Base-by-base conservation (phyloP, 2,113 vertebrate genomes). In the Takifugu flavidus region DNA sequence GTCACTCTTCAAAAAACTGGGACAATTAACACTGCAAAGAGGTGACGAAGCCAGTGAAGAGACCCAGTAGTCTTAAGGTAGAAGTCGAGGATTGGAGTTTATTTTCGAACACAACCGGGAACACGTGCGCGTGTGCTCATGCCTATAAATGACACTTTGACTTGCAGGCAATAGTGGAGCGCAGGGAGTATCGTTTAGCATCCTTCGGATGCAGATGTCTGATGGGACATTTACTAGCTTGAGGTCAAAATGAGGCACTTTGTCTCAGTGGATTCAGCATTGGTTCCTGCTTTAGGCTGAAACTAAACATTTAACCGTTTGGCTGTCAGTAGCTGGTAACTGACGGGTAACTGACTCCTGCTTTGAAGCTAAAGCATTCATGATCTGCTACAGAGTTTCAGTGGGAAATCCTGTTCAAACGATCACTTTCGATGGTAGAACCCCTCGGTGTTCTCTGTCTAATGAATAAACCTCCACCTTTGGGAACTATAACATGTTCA, bases 401-500 rank as follows among this genome's bases (percentile, higher is more conserved):
- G 57, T 4, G 75, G 72, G 77, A 50, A 65, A 51, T 65, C 57
- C 51, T 61, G 56, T 67, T 83, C 62, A 66, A 76, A 72, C 68
- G 25, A 57, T 77, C 49, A 25, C 65, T 76, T 61, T 60, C 53
- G 39, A 49, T 2, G 6, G 44, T 3, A 45, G 14, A 45, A 66
- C 26, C 64, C 73, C 70, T 73, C 54, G 49, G 27, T 20, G 0
- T 59, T 70, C 69, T 51, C 60, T 52, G 50, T 59, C 31, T 0
- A 25, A 74, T 77, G 72, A 82, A 61, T 69, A 76, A 56, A 72
- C 20, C 56, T 28, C 60, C 14, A 61, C 62, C 66, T 80, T 62
- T 73, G 82, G 74, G 67, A 85, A 73, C 20, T 47, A 8, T 58
- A 73, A 75, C 70, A 59, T 72, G 64, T 65, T 66, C 74, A 44